These are phyloP conservation scores for Labeo calbasu DNA, from an alignment of 2,797 vertebrate genomes.

Conservation along the genomic window DNA sequence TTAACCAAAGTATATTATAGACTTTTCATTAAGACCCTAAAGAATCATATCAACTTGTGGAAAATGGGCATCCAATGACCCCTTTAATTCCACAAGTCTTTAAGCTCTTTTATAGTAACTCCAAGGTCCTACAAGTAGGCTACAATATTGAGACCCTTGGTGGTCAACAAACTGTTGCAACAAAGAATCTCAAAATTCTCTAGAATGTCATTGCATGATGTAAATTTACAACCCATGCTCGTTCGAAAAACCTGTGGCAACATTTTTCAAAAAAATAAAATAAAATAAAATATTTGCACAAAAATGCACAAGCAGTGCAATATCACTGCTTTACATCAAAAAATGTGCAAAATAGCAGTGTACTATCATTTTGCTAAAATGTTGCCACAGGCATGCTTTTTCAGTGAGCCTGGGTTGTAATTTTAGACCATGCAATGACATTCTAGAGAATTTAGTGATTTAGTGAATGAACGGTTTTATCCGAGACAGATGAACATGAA, in stretches of 20 bases:
- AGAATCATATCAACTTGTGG: too few species aligned
- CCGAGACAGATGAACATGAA: neutral
- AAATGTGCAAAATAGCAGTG: too few species aligned
- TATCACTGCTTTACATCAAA: neutral
- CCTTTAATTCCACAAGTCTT: neutral
- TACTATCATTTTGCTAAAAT: neutral
- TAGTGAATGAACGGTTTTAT: neutral
- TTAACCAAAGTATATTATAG: too few species aligned
- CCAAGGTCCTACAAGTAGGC: neutral
- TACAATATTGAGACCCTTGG: neutral
- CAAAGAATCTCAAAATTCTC: neutral
- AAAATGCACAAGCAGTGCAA: neutral
- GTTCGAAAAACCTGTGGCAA: neutral
- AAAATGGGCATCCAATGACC: too few species aligned
- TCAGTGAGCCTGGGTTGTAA: neutral
- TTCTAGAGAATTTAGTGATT: neutral
- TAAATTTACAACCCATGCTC: neutral
- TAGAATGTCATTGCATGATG: neutral
- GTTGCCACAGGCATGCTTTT: neutral
- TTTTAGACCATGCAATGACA: neutral
- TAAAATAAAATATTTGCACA: too few species aligned
- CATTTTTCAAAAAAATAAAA: neutral
- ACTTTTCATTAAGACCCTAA: too few species aligned
- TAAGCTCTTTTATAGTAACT: neutral
- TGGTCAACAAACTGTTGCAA: slow-evolving; percentile 1